These are phyloP conservation scores for Macquaria ambigua DNA, from an alignment of 2,113 vertebrate species.

Conservation along the genomic window DNA sequence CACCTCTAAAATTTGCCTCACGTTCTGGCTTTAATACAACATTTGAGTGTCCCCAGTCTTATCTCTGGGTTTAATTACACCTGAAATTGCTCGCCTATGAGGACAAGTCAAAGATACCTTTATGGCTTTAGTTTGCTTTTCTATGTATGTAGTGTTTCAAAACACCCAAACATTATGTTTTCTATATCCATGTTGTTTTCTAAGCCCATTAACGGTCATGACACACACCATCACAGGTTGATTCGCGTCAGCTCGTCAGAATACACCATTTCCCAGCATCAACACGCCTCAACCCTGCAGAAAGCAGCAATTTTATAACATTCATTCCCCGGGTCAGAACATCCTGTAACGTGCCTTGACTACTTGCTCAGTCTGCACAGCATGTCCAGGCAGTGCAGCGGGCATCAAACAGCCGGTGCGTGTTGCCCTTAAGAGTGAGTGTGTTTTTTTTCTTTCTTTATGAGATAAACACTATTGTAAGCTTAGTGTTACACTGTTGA, in stretches of 20 bases:
- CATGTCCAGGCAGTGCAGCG: background rate
- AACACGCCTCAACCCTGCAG: background rate
- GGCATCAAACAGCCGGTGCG: background rate
- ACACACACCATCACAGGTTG: background rate
- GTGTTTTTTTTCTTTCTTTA: background rate
- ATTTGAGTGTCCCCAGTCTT: background rate
- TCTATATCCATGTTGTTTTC: background rate
- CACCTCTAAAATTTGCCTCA: background rate
- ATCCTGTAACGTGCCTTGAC: background rate
- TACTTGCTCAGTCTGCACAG: background rate
- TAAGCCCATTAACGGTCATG: background rate
- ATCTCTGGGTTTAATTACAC: background rate
- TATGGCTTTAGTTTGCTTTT: background rate
- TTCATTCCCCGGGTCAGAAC: background rate
- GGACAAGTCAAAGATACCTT: background rate
- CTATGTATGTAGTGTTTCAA: background rate
- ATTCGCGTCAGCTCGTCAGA: background rate
- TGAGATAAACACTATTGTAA: background rate
- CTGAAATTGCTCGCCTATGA: background rate
- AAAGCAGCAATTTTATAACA: background rate
- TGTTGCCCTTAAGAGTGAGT: background rate
- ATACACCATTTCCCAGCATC: background rate
- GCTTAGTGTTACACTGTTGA: background rate
- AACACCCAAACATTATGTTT: background rate
- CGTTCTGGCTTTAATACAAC: background rate